A percentile compares a stretch with the other conserved stretches of the same genome.
Evolutionary conservation across 2,113 vertebrate species (phyloP).

Genomic region (Chauna torquata): DNA sequence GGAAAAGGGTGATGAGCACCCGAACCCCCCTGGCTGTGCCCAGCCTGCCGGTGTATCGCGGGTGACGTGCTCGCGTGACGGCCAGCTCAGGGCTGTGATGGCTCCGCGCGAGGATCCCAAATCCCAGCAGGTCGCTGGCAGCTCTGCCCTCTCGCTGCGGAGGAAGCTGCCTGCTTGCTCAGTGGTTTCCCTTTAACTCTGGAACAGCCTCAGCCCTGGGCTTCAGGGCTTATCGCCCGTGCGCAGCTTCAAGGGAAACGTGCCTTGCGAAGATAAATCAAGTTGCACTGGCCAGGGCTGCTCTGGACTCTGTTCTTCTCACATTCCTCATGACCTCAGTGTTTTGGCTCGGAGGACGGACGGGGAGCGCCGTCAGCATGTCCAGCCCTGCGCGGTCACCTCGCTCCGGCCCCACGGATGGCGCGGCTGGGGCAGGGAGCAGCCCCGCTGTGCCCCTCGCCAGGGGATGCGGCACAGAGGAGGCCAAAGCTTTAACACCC

Average conservation of each 20-base stretch:
- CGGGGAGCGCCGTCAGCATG: neutral
- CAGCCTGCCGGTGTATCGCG: neutral
- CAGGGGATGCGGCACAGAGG: neutral
- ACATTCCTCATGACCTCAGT: constrained; percentile 60
- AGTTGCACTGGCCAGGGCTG: neutral
- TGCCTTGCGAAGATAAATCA: constrained; percentile 63
- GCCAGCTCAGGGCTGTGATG: neutral
- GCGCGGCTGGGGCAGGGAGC: accelerated
- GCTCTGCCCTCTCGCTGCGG: neutral
- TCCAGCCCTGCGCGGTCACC: accelerated
- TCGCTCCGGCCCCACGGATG: accelerated
- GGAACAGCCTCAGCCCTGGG: neutral
- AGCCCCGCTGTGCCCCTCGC: neutral
- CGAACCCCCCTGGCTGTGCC: accelerated
- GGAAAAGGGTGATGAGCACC: neutral
- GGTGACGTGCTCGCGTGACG: neutral
- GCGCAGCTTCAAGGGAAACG: constrained; percentile 30
- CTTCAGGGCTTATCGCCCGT: constrained; percentile 21
- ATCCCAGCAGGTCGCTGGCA: neutral
- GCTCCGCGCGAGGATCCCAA: accelerated
- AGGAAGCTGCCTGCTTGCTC: neutral
- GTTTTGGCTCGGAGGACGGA: constrained; percentile 4
- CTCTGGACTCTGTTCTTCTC: constrained; percentile 60
- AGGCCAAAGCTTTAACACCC: neutral
- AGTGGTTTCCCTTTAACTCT: constrained; percentile 51